Conservation (phyloP, 1,140 invertebrate species). For the Dendrolimus punctatus region DNA sequence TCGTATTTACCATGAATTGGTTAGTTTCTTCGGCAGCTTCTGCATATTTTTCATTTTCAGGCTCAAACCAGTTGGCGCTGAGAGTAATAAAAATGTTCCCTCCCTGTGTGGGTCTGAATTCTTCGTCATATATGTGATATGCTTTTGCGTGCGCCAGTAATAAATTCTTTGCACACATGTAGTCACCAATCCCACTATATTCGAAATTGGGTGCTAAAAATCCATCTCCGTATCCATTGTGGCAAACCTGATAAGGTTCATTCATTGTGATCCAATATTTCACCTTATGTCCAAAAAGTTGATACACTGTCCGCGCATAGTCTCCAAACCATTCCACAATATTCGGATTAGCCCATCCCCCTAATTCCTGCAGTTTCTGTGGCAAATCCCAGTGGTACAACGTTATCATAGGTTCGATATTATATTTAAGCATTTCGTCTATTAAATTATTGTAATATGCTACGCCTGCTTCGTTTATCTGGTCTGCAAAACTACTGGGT, state of each 20-base stretch:
- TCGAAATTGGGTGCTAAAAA: conserved; percentile 66
- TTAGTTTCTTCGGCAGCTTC: conserved; percentile 48
- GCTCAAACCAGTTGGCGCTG: conserved; percentile 26
- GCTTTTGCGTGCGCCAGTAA: conserved; percentile 73
- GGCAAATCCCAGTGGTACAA: conserved; percentile 79
- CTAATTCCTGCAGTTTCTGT: conserved; percentile 71
- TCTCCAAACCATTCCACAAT: conserved; percentile 74
- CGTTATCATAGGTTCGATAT: conserved; percentile 73
- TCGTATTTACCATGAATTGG: conserved; percentile 34
- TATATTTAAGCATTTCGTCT: conserved; percentile 67
- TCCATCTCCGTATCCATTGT: conserved; percentile 69
- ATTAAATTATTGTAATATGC: conserved; percentile 76
- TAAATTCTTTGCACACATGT: conserved; percentile 72
- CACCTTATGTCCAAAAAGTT: conserved; percentile 73
- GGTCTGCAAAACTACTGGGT: conserved; percentile 50
- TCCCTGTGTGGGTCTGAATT: conserved; percentile 70
- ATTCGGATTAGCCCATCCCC: conserved; percentile 74
- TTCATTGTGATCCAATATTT: conserved; percentile 78
- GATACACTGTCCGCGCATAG: conserved; percentile 72
- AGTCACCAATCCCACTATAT: conserved; percentile 65
- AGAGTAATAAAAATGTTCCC: conserved; percentile 38
- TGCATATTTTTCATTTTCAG: conserved; percentile 65
- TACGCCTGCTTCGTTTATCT: conserved; percentile 72
- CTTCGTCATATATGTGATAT: conserved; percentile 74
- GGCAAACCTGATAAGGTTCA: conserved; percentile 74